phyloP scores from a whole-genome alignment of 2,888 invertebrate genomes.

The Malachius bipustulatus region DNA sequence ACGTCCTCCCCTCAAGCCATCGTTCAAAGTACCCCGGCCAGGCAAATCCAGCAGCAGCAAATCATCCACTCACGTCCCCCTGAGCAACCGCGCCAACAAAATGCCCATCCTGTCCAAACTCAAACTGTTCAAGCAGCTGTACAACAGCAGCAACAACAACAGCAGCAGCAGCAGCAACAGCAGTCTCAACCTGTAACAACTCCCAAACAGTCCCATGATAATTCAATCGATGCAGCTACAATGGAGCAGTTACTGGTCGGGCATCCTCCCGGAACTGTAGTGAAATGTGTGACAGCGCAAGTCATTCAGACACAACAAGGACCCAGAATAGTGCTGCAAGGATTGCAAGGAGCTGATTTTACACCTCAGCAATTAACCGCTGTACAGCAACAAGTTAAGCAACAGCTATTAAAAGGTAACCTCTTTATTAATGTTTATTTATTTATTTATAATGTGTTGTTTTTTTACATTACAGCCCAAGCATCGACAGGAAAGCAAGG shows the following conservation, averaged over 20 bases:
- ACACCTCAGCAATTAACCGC: conserved; percentile 69
- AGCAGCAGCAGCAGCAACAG: conserved; percentile 19
- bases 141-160: conserved; percentile 19
- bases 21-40: conserved; percentile 15
- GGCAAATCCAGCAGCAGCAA: no score
- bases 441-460: no score
- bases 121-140: conserved; percentile 12
- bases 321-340: conserved; percentile 76
- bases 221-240: conserved; percentile 35
- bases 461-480: conserved; percentile 50
- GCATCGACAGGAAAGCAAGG: conserved; percentile 77
- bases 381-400: conserved; percentile 82
- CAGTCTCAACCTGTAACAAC: conserved; percentile 8
- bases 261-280: conserved; percentile 75
- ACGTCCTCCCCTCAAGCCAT: no score
- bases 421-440: conserved; percentile 13
- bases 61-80: no score
- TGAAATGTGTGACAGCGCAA: conserved; percentile 79
- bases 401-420: conserved; percentile 72
- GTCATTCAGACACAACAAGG: conserved; percentile 76
- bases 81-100: conserved; percentile 12
- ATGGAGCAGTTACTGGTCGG: conserved; percentile 64
- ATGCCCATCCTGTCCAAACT: not conserved
- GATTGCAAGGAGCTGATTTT: conserved; percentile 70
- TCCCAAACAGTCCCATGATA: conserved; percentile 24